Percentiles rank a stretch among this genome's conserved stretches.
phyloP scores from a whole-genome alignment of 2,888 invertebrate species.

The Carpatolechia fugitivella region DNA sequence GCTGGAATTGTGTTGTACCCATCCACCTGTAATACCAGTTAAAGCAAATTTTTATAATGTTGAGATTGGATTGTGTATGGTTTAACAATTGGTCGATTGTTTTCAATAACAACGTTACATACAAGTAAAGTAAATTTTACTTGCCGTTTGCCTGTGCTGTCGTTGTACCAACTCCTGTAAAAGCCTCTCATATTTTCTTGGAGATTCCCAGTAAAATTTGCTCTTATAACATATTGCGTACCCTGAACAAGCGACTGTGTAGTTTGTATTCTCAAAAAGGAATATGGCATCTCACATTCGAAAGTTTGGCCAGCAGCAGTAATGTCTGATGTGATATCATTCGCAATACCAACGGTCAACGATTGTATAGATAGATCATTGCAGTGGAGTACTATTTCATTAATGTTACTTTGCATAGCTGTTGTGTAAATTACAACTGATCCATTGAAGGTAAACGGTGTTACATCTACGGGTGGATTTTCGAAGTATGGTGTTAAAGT shows the following conservation, averaged over 20 bases:
- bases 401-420: constrained; percentile 33
- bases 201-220: constrained; percentile 83
- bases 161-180: constrained; percentile 87
- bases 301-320: constrained; percentile 32
- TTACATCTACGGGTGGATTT: constrained; percentile 22
- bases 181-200: constrained; percentile 88
- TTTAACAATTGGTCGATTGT: too few species aligned
- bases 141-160: constrained; percentile 75
- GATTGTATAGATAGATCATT: constrained; percentile 55
- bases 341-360: constrained; percentile 50
- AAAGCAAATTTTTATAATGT: too few species aligned
- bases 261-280: constrained; percentile 50
- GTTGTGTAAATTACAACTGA: constrained; percentile 49
- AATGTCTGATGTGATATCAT: constrained; percentile 26
- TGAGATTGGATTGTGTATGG: too few species aligned
- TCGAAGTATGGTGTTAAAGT: constrained; percentile 72
- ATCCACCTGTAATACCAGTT: constrained; percentile 84
- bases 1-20: constrained; percentile 89
- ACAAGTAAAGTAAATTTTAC: too few species aligned
- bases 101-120: too few species aligned
- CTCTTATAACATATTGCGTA: constrained; percentile 79
- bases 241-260: constrained; percentile 25
- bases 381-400: constrained; percentile 60
- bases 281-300: constrained; percentile 44
- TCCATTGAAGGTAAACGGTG: constrained; percentile 65